Evolutionary conservation across 2,888 invertebrate genomes (phyloP).

Genomic region (Rutpela maculata): DNA sequence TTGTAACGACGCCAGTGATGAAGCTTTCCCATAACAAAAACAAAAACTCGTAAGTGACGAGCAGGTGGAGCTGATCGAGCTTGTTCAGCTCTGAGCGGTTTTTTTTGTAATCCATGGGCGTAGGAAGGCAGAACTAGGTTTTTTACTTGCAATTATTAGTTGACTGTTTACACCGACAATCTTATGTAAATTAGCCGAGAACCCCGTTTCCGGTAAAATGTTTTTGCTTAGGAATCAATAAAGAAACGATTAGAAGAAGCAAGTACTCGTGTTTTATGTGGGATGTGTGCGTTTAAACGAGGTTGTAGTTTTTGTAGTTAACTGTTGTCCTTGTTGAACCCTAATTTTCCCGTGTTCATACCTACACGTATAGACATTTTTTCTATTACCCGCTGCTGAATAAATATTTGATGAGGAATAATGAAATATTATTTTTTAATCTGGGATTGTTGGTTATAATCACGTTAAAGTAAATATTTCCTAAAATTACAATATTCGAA

Average conservation of each 20-base stretch:
- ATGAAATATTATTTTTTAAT: constrained; percentile 6
- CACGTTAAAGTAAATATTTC: neutral
- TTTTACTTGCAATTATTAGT: constrained; percentile 37
- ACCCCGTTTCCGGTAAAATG: constrained; percentile 30
- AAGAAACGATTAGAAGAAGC: constrained; percentile 31
- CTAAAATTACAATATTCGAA: too few relatives aligned
- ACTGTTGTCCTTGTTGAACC: constrained; percentile 24
- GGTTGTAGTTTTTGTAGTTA: constrained; percentile 20
- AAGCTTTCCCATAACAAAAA: constrained; percentile 27
- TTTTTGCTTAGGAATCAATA: constrained; percentile 34
- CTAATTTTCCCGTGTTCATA: constrained; percentile 1
- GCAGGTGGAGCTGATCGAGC: constrained; percentile 51
- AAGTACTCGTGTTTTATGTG: constrained; percentile 21
- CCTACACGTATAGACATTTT: neutral
- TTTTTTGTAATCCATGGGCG: constrained; percentile 48
- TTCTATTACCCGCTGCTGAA: neutral
- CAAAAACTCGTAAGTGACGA: constrained; percentile 42
- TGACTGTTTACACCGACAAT: constrained; percentile 40
- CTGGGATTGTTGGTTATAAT: neutral
- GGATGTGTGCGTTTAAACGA: constrained; percentile 22
- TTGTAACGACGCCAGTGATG: constrained; percentile 26
- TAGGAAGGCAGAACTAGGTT: constrained; percentile 40
- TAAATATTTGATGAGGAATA: constrained; percentile 1
- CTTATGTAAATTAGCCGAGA: constrained; percentile 27
- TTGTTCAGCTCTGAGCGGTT: constrained; percentile 48